A percentile compares a stretch with the other conserved stretches of the same genome.
These are phyloP conservation scores for Ceratotherium simum DNA, from an alignment of 2,113 vertebrate species.

Conservation along the genomic window DNA sequence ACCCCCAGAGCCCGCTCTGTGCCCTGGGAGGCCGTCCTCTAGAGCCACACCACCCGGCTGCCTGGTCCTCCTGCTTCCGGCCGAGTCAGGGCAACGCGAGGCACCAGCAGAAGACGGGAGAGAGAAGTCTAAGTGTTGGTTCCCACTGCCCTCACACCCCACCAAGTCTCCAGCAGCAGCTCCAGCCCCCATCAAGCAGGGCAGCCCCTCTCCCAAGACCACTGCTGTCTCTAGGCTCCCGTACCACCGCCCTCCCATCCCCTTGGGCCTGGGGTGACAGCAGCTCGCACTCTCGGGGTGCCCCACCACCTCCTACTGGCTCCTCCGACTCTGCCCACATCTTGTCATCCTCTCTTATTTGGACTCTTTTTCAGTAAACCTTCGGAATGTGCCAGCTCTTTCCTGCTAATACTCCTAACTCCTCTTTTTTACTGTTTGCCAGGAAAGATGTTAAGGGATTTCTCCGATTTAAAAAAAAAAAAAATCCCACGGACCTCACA, in stretches of 20 bases:
- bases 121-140: no score
- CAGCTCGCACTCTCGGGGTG: not conserved
- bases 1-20: rapidly evolving
- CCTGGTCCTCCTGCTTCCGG: not conserved
- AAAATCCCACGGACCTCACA: not conserved
- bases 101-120: not conserved
- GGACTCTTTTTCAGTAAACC: not conserved
- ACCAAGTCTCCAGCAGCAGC: not conserved
- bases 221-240: not conserved
- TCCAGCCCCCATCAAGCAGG: rapidly evolving
- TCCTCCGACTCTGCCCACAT: not conserved
- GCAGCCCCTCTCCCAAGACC: not conserved
- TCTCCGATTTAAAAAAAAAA: not conserved
- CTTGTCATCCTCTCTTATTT: not conserved
- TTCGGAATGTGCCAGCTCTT: not conserved
- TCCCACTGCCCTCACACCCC: rapidly evolving
- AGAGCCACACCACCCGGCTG: not conserved
- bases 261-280: not conserved
- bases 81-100: not conserved
- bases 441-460: conserved; percentile 38
- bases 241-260: not conserved
- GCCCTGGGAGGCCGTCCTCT: not conserved
- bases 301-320: not conserved
- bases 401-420: not conserved
- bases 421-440: not conserved